These are phyloP conservation scores for Hyles lineata DNA, from an alignment of 2,888 invertebrate species.

Conservation along the genomic window DNA sequence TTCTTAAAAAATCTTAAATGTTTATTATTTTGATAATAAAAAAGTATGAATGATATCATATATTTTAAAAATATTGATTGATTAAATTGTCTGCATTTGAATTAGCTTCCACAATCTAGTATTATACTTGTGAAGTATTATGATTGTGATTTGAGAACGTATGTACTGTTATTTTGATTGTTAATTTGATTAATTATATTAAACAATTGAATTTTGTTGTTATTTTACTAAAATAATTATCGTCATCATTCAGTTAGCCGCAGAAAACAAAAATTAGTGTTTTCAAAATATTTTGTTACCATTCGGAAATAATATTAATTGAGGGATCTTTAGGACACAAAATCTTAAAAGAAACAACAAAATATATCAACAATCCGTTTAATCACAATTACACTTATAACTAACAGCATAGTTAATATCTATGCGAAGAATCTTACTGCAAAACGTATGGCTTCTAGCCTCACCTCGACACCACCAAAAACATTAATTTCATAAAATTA, in stretches of 20 bases:
- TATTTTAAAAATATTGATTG: background rate
- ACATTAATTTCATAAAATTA: background rate
- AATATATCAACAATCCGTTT: constrained; percentile 1
- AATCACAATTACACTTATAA: background rate
- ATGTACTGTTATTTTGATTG: constrained; percentile 40
- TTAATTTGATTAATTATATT: constrained; percentile 38
- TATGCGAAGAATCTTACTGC: too few relatives aligned
- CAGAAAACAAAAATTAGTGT: background rate
- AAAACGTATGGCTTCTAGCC: background rate
- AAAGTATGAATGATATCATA: background rate
- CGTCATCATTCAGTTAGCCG: too few relatives aligned
- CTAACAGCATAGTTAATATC: too few relatives aligned
- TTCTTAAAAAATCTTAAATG: too few relatives aligned
- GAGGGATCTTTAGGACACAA: background rate
- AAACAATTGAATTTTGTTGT: background rate
- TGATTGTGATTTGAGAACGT: constrained; percentile 50
- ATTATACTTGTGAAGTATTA: constrained; percentile 60
- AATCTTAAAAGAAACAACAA: background rate
- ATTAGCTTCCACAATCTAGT: constrained; percentile 36
- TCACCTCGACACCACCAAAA: background rate
- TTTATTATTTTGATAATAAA: background rate
- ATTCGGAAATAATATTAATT: background rate
- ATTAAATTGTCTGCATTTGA: background rate
- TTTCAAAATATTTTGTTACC: background rate
- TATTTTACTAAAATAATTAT: background rate